Percentiles rank a stretch among this genome's conserved stretches.
phyloP scores from a whole-genome alignment of 2,113 vertebrate species.

The Clarias magur region DNA sequence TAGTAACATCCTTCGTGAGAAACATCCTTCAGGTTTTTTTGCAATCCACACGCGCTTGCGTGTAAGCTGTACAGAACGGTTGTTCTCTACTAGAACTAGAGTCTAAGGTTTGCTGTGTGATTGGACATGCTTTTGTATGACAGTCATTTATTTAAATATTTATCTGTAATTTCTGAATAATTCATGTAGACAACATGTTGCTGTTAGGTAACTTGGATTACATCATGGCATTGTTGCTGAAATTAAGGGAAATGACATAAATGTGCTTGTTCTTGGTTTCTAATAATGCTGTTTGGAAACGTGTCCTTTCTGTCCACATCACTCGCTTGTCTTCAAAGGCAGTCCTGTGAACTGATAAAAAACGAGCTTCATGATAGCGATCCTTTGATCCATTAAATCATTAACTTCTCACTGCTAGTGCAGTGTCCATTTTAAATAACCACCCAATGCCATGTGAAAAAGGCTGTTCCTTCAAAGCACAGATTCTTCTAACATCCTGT shows the following conservation, averaged over 20 bases:
- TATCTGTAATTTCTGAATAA: conserved; percentile 6
- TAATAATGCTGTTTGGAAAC: neutral
- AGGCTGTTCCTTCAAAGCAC: neutral
- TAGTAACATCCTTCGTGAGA: neutral
- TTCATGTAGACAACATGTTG: neutral
- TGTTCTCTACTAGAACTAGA: neutral
- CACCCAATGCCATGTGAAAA: conserved; percentile 3
- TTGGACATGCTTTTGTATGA: neutral
- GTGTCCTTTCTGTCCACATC: neutral
- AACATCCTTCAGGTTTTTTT: neutral
- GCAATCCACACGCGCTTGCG: neutral
- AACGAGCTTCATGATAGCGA: neutral
- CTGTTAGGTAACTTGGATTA: neutral
- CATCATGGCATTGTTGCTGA: neutral
- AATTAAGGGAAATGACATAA: neutral
- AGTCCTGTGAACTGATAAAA: conserved; percentile 7
- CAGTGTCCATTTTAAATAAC: conserved; percentile 14
- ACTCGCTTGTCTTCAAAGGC: neutral
- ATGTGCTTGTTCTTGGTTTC: neutral
- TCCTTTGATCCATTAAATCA: conserved; percentile 28
- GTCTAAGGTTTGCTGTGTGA: neutral
- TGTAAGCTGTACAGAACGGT: neutral
- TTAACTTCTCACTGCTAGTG: conserved; percentile 24
- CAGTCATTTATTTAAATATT: neutral
- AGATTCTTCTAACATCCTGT: neutral